Conservation (phyloP, 2,113 vertebrate species). For the Gorsachius goisagi region DNA sequence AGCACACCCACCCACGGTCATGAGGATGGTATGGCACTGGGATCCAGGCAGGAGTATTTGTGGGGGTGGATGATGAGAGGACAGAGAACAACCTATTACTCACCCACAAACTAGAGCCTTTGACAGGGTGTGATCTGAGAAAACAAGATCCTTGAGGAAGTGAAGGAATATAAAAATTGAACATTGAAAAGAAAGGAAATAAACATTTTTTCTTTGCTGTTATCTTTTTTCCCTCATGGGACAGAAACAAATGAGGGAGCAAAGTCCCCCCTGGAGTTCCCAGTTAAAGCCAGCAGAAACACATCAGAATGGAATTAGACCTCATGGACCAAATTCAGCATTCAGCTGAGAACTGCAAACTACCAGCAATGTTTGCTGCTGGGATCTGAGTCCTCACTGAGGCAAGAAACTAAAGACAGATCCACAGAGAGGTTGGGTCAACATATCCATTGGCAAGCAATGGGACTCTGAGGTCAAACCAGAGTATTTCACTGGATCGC, state of each 20-base stretch:
- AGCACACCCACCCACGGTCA: background rate
- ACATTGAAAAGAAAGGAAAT: background rate
- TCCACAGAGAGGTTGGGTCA: background rate
- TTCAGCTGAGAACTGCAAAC: background rate
- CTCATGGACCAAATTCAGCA: background rate
- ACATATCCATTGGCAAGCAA: background rate
- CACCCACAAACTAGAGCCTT: background rate
- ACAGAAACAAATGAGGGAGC: background rate
- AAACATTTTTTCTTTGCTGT: background rate
- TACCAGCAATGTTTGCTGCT: rapidly evolving
- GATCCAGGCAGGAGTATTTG: conserved; percentile 22
- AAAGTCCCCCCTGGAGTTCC: background rate
- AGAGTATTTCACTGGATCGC: background rate
- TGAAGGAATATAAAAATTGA: background rate
- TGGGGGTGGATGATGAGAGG: conserved; percentile 8
- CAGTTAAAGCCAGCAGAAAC: background rate
- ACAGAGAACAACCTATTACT: conserved; percentile 19
- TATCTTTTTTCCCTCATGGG: background rate
- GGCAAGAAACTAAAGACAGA: background rate
- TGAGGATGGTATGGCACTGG: background rate
- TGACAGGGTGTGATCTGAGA: background rate
- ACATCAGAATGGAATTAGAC: background rate
- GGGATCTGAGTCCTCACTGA: background rate
- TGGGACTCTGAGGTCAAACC: background rate
- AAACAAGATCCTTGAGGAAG: conserved; percentile 10